These are phyloP conservation scores for Heliconius cydno DNA, from an alignment of 2,888 invertebrate species.

Conservation along the genomic window DNA sequence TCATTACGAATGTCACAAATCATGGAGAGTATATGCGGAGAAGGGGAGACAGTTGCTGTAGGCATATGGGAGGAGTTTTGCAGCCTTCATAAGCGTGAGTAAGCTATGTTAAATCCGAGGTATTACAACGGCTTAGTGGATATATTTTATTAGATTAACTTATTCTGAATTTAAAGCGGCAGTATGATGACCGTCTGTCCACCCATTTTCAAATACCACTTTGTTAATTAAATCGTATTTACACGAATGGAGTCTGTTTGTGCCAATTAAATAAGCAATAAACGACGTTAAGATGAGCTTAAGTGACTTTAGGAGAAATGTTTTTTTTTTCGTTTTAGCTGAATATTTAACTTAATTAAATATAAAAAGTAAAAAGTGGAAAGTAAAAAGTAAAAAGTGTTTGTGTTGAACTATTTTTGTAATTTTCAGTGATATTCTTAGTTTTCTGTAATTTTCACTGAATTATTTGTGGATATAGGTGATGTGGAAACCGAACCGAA, in stretches of 20 bases:
- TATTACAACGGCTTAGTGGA: constrained; percentile 68
- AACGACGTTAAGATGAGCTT: constrained; percentile 36
- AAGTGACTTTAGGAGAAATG: constrained; percentile 23
- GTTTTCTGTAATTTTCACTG: too few species aligned
- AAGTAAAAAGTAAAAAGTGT: not conserved
- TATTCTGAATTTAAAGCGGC: constrained; percentile 64
- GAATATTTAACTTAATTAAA: constrained; percentile 17
- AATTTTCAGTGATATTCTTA: not conserved
- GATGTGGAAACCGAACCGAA: not conserved
- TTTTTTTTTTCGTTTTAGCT: constrained; percentile 10
- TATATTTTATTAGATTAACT: constrained; percentile 77
- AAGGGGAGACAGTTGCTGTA: constrained; percentile 51
- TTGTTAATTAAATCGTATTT: constrained; percentile 65
- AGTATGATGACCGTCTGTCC: constrained; percentile 59
- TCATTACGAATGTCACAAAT: constrained; percentile 45
- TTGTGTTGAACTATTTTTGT: not conserved
- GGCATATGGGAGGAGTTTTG: constrained; percentile 59
- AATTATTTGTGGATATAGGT: too few species aligned
- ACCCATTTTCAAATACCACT: constrained; percentile 61
- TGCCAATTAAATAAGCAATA: constrained; percentile 36
- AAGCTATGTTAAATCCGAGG: constrained; percentile 69
- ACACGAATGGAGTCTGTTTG: constrained; percentile 43
- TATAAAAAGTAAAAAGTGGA: too few species aligned
- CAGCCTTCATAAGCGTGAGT: constrained; percentile 67
- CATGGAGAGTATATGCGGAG: constrained; percentile 39